These are phyloP conservation scores for Perithous albicinctus DNA, from an alignment of 2,888 invertebrate species.

Conservation along the genomic window DNA sequence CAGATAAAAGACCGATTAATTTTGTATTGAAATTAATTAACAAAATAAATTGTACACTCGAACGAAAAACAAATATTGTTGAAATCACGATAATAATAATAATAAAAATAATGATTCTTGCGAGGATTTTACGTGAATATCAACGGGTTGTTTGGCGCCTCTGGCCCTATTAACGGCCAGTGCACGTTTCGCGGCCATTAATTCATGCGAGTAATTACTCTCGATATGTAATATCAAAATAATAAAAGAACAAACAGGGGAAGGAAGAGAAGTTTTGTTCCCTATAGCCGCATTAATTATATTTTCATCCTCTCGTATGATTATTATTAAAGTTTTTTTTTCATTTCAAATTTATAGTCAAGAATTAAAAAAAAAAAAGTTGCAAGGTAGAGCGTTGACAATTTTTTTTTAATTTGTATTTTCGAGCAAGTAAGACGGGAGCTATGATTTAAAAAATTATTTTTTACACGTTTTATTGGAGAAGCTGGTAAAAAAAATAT, in stretches of 20 bases:
- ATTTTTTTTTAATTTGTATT: no score
- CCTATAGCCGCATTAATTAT: constrained; percentile 44
- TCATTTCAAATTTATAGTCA: neutral
- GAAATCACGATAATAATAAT: constrained; percentile 21
- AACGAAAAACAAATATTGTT: constrained; percentile 6
- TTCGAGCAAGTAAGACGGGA: no score
- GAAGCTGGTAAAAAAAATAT: no score
- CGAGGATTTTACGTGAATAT: constrained; percentile 16
- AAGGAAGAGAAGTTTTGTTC: constrained; percentile 3
- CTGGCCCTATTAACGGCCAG: constrained; percentile 51
- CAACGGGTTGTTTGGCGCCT: constrained; percentile 9
- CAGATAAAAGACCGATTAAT: neutral
- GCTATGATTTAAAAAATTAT: no score
- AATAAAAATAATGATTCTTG: constrained; percentile 9
- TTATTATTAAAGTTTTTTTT: constrained; percentile 9
- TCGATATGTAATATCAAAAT: constrained; percentile 65
- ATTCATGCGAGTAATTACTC: constrained; percentile 64
- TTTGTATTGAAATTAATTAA: neutral
- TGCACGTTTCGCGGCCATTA: constrained; percentile 57
- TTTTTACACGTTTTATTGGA: no score
- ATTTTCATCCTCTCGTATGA: constrained; percentile 12
- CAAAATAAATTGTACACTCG: no score
- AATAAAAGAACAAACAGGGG: constrained; percentile 62
- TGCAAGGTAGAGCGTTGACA: no score
- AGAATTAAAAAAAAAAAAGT: neutral